Evolutionary conservation across 2,888 invertebrate species (phyloP), one percentile per base, ranked within the genome.

Genomic region (Punctoribates punctum): DNA sequence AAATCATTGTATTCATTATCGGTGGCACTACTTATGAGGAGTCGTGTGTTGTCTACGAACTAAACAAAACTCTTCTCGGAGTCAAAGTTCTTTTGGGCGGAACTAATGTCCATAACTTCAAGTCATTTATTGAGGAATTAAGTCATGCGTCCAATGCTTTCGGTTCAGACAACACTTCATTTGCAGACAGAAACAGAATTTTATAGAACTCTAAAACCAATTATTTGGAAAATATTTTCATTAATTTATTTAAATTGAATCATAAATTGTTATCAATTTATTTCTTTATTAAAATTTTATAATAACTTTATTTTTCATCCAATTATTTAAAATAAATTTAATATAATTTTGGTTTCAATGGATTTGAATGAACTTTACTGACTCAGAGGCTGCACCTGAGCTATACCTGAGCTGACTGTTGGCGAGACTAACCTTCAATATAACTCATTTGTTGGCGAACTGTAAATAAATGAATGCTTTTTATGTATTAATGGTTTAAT

Each of bases 11-110:
- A 27, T 99, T 99, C 83, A 90, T 98, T 67, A 89, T 99, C 76
- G 99, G 99, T 1, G 99, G 99, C 17, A 88, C 91, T 57, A 99
- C 99, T 0, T 99, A 96, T 83, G 98, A 98, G 84, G 99, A 99
- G 85, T 90, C 96, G 0, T 84, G 92, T 25, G 88, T 91, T 48
- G 91, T 97, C 1, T 90, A 96, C 83, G 90, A 87, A 79, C 83
- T 97, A 75, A 94, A 94, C 83, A 88, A 87, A 81, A 86, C 88
- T 73, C 90, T 91, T 83, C 89, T 90, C 8, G 89, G 89, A 1
- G 88, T 90, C 48, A 88, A 90, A 81, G 88, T 96, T 23, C 88
- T 96, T 76, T 85, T 97, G 0, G 97, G 97, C 11, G 95, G 95
- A n/a, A 95, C 95, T 0, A 90, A 90, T 0, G 87, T 98, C 65